Percentiles rank a stretch among this genome's conserved stretches.
Conservation (phyloP, 2,113 vertebrate species). For the Platysteira castanea region DNA sequence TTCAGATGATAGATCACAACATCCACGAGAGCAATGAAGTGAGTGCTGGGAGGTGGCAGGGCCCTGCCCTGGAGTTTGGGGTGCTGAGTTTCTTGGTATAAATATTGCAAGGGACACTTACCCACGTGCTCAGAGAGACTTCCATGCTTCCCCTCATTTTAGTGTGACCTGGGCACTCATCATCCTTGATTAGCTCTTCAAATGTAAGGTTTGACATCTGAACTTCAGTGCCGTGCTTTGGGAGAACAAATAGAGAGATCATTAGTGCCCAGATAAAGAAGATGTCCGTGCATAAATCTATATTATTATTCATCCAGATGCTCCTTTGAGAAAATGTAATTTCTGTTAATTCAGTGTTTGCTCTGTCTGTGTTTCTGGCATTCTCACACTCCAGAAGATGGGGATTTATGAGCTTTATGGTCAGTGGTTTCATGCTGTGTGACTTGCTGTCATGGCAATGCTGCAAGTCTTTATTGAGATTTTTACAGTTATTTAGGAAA, state of each 20-base stretch:
- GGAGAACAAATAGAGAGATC: neutral
- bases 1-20: constrained; percentile 94
- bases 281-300: neutral
- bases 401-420: neutral
- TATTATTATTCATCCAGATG: neutral
- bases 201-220: neutral
- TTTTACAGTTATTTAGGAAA: neutral
- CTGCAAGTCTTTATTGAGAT: neutral
- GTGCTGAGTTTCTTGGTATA: neutral
- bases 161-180: neutral
- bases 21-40: constrained; percentile 96
- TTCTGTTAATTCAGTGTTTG: neutral
- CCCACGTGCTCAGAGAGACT: neutral
- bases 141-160: neutral
- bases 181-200: neutral
- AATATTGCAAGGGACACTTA: neutral
- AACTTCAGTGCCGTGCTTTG: neutral
- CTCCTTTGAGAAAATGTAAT: neutral
- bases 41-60: neutral
- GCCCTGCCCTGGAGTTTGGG: neutral
- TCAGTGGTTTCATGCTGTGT: neutral
- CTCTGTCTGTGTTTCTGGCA: neutral
- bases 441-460: neutral
- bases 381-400: neutral
- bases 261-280: neutral